Evolutionary conservation across 2,113 vertebrate genomes (phyloP).

Genomic region (Microcebus jonahi): DNA sequence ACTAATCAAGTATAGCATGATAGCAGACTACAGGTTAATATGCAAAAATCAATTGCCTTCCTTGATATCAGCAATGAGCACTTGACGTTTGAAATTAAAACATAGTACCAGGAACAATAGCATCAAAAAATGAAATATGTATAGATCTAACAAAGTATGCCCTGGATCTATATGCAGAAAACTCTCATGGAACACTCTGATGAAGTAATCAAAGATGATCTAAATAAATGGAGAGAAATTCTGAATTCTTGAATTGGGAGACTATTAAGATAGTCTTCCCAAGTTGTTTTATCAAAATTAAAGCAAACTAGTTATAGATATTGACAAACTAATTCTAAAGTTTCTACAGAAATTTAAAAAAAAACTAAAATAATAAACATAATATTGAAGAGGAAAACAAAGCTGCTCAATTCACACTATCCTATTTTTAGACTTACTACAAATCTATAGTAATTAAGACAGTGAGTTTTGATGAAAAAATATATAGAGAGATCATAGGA

Average conservation of each 20-base stretch:
- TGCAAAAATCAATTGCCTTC: neutral
- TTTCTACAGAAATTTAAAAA: neutral
- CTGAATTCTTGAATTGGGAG: neutral
- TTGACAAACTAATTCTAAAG: neutral
- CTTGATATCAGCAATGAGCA: neutral
- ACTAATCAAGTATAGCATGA: neutral
- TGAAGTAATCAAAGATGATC: neutral
- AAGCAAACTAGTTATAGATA: neutral
- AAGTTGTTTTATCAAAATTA: neutral
- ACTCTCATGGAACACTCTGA: neutral
- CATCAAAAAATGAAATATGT: neutral
- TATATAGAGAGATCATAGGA: neutral
- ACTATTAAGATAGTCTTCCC: neutral
- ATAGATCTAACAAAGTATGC: neutral
- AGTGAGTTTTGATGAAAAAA: neutral
- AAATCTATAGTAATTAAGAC: neutral
- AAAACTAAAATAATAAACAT: neutral
- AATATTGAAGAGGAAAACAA: neutral
- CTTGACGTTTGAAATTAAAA: neutral
- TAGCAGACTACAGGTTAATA: neutral
- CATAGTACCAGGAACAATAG: neutral
- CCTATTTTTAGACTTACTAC: neutral
- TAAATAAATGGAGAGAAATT: neutral
- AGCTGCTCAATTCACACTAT: neutral
- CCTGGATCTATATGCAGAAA: neutral